Percentiles rank a stretch among this genome's conserved stretches.
These are phyloP conservation scores for Drosophila tristis DNA, from an alignment of 1,140 invertebrate species.

Conservation along the genomic window DNA sequence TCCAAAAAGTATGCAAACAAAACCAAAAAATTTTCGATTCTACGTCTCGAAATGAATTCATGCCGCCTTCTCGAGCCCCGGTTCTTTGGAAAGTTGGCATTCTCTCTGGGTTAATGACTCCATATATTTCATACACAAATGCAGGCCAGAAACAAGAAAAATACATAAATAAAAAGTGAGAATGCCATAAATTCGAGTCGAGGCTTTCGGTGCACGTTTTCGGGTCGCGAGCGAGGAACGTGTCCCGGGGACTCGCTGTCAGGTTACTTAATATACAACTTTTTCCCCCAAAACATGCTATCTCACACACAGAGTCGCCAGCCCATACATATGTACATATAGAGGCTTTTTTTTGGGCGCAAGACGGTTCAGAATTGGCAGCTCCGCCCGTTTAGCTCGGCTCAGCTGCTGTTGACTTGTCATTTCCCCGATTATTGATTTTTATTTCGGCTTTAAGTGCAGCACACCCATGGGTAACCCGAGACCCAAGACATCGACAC, in stretches of 20 bases:
- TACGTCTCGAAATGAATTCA: conserved; percentile 4
- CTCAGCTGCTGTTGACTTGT: conserved; percentile 64
- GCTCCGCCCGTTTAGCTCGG: conserved; percentile 41
- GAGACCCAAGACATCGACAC: conserved; percentile 53
- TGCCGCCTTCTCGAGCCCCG: conserved; percentile 8
- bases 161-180: conserved; percentile 47
- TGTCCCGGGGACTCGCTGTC: conserved; percentile 24
- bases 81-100: conserved; percentile 24
- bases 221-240: conserved; percentile 50
- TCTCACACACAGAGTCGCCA: neutral
- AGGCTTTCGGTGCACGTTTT: conserved; percentile 56
- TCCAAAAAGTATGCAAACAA: too few species aligned
- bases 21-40: conserved; percentile 1
- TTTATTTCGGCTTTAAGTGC: conserved; percentile 72
- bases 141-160: conserved; percentile 12
- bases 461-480: conserved; percentile 67
- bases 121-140: conserved; percentile 34
- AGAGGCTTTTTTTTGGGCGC: conserved; percentile 10
- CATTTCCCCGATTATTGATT: conserved; percentile 78
- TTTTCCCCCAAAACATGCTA: conserved; percentile 28
- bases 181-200: conserved; percentile 52
- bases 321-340: neutral
- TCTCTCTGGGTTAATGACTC: conserved; percentile 45
- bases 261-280: conserved; percentile 58
- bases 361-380: conserved; percentile 50